Evolutionary conservation across 2,113 vertebrate species (phyloP), one percentile per base, ranked within the genome.

Genomic region (Cebidichthys violaceus): DNA sequence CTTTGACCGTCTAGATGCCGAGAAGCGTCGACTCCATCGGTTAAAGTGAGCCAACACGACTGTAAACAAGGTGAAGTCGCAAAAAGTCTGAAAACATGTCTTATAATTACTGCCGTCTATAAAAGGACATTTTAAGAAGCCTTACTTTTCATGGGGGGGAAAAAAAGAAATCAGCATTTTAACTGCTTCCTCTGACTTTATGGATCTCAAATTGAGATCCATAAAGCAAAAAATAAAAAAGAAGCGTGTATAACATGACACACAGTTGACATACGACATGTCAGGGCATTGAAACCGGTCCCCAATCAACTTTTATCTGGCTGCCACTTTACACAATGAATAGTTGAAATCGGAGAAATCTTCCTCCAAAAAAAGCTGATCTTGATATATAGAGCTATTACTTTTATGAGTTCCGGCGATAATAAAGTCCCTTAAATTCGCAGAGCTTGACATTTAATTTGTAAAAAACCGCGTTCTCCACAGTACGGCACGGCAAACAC

Each of bases 41-140:
- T 74, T 75, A 62, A 89, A 88, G 60, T 77, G 68, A 81, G 70
- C 31, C 76, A 87, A 35, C 24, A 82, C 75, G 68, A 76, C 71
- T 72, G 81, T 81, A 81, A 85, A 88, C 61, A 72, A 55, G 41
- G 55, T 57, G 6, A 17, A 29, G n/a, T 39, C 61, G 50, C 6
- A 67, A 14, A 27, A 9, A 22, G 5, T 52, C 5, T 62, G 35
- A 37, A 39, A 68, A 33, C 20, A 73, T 80, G 77, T 65, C 29
- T 59, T 10, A 39, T 45, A 75, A 68, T 65, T 17, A 70, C 52
- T 15, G 75, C 35, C 41, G 13, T 84, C 52, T 76, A 62, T 50
- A 47, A 29, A 69, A 64, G 14, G 50, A 4, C 7, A 18, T 27
- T 59, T 77, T 73, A 9, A 57, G 29, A 47, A 6, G 37, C 37